Evolutionary conservation across 2,888 invertebrate genomes (phyloP).

Genomic region (Drosophila niveifrons): DNA sequence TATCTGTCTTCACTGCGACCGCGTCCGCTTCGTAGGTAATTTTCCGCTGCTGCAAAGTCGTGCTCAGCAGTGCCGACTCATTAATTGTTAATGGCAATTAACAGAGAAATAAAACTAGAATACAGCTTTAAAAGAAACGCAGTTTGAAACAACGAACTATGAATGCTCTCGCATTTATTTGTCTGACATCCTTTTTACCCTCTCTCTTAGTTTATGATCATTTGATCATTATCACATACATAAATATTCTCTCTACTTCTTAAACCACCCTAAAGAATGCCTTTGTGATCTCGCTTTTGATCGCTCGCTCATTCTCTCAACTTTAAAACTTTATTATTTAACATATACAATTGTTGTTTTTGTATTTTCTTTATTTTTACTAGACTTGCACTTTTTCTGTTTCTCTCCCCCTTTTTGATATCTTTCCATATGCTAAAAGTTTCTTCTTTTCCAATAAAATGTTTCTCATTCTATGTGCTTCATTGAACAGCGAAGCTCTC

Average conservation of each 20-base stretch:
- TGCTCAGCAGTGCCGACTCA: conserved; percentile 53
- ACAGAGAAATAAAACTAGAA: conserved; percentile 51
- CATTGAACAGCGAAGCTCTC: not conserved
- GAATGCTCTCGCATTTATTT: conserved; percentile 17
- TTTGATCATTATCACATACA: not conserved
- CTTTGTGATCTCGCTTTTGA: not conserved
- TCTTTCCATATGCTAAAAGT: not conserved
- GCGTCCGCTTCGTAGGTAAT: conserved; percentile 41
- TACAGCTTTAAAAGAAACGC: conserved; percentile 10
- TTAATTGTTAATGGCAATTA: conserved; percentile 61
- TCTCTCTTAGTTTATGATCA: conserved; percentile 1
- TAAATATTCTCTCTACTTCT: not conserved
- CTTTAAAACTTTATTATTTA: too few species aligned
- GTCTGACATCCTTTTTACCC: not conserved
- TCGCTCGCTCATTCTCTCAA: not conserved
- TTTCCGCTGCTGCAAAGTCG: conserved; percentile 69
- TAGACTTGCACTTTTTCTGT: too few species aligned
- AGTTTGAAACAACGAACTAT: conserved; percentile 1
- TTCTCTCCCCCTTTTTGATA: too few species aligned
- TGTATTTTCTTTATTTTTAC: not conserved
- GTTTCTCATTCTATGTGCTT: not conserved
- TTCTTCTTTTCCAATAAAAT: not conserved
- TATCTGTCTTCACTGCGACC: conserved; percentile 8
- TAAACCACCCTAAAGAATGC: not conserved
- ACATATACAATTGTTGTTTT: too few species aligned